These are phyloP conservation scores for Sebastes taczanowskii DNA, from an alignment of 2,797 vertebrate species.

Conservation along the genomic window DNA sequence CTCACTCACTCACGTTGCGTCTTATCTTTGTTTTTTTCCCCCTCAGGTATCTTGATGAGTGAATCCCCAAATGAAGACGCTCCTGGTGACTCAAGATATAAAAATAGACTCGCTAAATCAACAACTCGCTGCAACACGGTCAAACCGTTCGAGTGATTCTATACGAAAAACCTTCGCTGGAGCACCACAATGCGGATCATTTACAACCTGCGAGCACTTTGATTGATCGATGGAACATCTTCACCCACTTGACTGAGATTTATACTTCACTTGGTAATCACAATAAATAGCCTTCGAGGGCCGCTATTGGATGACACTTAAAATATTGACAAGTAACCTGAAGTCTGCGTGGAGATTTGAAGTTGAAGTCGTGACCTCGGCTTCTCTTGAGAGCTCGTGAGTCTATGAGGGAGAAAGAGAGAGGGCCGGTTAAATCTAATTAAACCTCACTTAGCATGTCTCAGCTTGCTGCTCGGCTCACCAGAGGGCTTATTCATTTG, in stretches of 20 bases:
- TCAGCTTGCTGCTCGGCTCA: slow-evolving; percentile 31
- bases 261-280: slow-evolving; percentile 41
- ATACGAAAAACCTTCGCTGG: background rate
- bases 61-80: slow-evolving; percentile 2
- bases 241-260: slow-evolving; percentile 23
- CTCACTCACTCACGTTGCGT: slow-evolving; percentile 1
- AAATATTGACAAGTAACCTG: slow-evolving; percentile 10
- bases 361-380: slow-evolving; percentile 10
- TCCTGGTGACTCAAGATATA: background rate
- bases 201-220: slow-evolving; percentile 6
- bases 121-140: background rate
- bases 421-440: slow-evolving; percentile 25
- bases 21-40: slow-evolving; percentile 4
- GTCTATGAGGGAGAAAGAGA: background rate
- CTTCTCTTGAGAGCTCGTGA: background rate
- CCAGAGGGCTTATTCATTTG: slow-evolving; percentile 48
- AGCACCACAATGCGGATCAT: slow-evolving; percentile 5
- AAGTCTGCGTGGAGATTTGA: background rate
- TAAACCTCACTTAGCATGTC: slow-evolving; percentile 42
- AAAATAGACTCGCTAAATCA: slow-evolving; percentile 15
- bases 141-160: slow-evolving; percentile 2
- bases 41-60: slow-evolving; percentile 32
- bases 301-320: slow-evolving; percentile 27
- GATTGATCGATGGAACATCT: slow-evolving; percentile 38
- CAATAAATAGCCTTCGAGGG: slow-evolving; percentile 2